Evolutionary conservation across 2,113 vertebrate species (phyloP).

Genomic region (Pelmatolapia mariae): DNA sequence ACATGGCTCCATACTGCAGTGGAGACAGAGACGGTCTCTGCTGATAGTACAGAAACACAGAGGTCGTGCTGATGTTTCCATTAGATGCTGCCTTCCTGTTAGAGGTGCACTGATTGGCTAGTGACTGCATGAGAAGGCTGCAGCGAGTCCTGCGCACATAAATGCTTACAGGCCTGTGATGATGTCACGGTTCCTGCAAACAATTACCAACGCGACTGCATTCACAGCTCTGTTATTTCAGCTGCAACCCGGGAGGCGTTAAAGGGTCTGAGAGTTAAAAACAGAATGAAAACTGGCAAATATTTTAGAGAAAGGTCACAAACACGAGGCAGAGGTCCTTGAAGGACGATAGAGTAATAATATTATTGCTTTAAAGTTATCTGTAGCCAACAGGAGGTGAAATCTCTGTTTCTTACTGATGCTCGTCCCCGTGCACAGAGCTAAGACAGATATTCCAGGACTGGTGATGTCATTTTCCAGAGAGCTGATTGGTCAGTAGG

Average conservation of each 20-base stretch:
- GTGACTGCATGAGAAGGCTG: not conserved
- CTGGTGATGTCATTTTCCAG: not conserved
- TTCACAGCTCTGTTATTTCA: not conserved
- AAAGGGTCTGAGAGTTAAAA: not conserved
- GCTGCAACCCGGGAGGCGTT: not conserved
- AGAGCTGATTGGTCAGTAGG: not conserved
- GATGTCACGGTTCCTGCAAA: not conserved
- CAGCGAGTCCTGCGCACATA: not conserved
- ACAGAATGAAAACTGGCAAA: not conserved
- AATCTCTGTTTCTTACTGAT: not conserved
- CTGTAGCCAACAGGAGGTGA: not conserved
- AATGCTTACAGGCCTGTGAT: not conserved
- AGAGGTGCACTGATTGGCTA: not conserved
- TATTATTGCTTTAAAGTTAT: not conserved
- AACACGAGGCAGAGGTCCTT: not conserved
- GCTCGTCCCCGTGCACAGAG: not conserved
- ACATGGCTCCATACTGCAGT: not conserved
- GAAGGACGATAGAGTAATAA: not conserved
- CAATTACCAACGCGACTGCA: not conserved
- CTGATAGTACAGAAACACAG: fast-evolving
- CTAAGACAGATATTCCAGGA: not conserved
- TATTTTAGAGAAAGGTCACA: not conserved
- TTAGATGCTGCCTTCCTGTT: not conserved
- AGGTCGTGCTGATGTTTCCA: not conserved
- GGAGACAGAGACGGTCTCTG: not conserved